A percentile compares a stretch with the other conserved stretches of the same genome.
Evolutionary conservation across 2,797 vertebrate species (phyloP).

Genomic region (Neoniphon sammara): DNA sequence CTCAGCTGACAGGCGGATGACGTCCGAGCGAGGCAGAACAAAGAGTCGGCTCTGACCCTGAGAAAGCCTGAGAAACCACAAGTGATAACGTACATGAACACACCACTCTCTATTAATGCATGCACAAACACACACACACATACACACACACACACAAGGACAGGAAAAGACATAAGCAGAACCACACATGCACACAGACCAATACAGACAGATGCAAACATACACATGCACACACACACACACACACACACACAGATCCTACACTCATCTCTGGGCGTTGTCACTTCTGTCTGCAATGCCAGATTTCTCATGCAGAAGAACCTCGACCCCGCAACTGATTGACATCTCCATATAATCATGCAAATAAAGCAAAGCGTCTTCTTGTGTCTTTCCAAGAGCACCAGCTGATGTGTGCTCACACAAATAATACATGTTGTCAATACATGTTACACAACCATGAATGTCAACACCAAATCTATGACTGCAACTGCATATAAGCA

Average conservation of each 20-base stretch:
- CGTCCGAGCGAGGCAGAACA: constrained; percentile 60
- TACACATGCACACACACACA: background rate
- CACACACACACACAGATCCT: background rate
- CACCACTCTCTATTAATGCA: too few species aligned
- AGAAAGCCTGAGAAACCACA: constrained; percentile 26
- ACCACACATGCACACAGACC: too few species aligned
- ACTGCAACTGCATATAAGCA: too few species aligned
- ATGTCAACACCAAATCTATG: too few species aligned
- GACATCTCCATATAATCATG: too few species aligned
- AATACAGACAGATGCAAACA: too few species aligned
- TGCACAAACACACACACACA: constrained; percentile 26
- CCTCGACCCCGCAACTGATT: too few species aligned
- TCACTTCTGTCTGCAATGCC: constrained; percentile 19
- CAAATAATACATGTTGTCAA: background rate
- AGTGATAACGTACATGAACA: constrained; percentile 47
- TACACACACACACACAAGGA: constrained; percentile 32
- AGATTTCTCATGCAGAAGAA: background rate
- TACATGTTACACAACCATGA: background rate
- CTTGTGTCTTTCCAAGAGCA: background rate
- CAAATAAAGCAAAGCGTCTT: background rate
- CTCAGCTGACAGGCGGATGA: constrained; percentile 63
- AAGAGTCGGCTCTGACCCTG: constrained; percentile 56
- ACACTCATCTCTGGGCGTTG: background rate
- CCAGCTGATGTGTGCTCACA: background rate
- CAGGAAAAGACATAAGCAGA: background rate